Evolutionary conservation across 2,888 invertebrate genomes (phyloP), one percentile per base, ranked within the genome.

Genomic region (Phalangium opilio): DNA sequence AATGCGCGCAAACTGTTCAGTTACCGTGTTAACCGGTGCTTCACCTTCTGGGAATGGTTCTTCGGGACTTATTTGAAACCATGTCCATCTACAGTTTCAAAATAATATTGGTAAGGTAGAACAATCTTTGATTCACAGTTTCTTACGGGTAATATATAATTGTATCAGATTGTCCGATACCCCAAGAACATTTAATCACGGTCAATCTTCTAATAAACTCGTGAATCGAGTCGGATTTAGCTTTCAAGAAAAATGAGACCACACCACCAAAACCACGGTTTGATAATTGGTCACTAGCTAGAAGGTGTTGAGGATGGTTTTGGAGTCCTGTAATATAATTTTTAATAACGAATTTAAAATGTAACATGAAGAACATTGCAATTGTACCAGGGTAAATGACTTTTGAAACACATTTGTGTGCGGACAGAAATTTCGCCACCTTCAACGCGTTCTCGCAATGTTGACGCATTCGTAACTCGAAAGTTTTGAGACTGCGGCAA

Each of bases 91-190:
- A 64, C 17, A 7, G 11, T 15, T 15, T 36, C 12, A 5, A 7
- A 15, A 15, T 36, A 36, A 7, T 27, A 27, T 27, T 27, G 4
- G 4, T 7, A 27, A 27, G 27, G 8, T 27, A 27, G 8, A 27
- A 27, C 10, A 11, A 12, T 12, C 12, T 33, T 33, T 15, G 2
- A 17, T 20, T 41, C 27, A 33, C 40, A 15, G 32, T 45, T 34
- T 76, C 81, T 77, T 71, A 86, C 82, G 93, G 93, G 56, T 91
- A 72, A 70, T 91, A 90, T 2, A 87, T 86, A 55, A 95, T 75
- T 63, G 89, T 90, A 64, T 95, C 91, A 61, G 81, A 90, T 48
- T 93, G 93, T 42, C 95, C 95, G 50, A 96, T 74, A 62, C 91
- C 91, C 64, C 91, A 93, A 2, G 93, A 93, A 44, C 90, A 67